Conservation (phyloP, 2,113 vertebrate species). For the Amphiprion percula region DNA sequence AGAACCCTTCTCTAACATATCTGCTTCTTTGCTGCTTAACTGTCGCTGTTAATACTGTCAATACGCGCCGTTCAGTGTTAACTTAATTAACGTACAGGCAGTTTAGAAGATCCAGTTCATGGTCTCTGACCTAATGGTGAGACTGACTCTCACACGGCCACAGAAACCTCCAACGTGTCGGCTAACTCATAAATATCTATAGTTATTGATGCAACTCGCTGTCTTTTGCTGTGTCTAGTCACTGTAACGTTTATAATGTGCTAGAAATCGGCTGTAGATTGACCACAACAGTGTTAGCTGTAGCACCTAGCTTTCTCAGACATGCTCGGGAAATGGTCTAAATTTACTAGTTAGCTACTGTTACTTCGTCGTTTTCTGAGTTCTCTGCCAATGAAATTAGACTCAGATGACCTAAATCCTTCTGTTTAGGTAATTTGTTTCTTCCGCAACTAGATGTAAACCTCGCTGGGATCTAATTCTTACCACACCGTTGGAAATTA, state of each 20-base stretch:
- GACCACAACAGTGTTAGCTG: background rate
- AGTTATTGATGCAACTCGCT: background rate
- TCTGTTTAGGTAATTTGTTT: rapidly evolving
- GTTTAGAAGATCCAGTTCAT: background rate
- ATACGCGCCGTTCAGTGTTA: background rate
- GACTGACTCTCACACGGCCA: background rate
- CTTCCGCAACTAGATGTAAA: background rate
- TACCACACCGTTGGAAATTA: background rate
- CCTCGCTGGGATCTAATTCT: rapidly evolving
- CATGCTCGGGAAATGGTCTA: background rate
- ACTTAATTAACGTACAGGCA: constrained; percentile 21
- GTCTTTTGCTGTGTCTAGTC: background rate
- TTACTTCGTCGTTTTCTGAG: background rate
- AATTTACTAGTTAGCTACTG: constrained; percentile 2
- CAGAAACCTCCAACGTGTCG: background rate
- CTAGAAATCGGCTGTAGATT: background rate
- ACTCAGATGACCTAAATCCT: too few species aligned
- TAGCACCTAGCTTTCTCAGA: constrained; percentile 21
- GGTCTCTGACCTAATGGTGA: background rate
- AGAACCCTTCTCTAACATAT: background rate
- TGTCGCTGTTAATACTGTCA: background rate
- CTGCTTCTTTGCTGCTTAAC: rapidly evolving
- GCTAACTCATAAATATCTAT: too few species aligned
- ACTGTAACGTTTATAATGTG: background rate
- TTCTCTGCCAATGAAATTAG: background rate